Evolutionary conservation across 2,888 invertebrate species (phyloP), one percentile per base, ranked within the genome.

Genomic region (Cryptops parisi): DNA sequence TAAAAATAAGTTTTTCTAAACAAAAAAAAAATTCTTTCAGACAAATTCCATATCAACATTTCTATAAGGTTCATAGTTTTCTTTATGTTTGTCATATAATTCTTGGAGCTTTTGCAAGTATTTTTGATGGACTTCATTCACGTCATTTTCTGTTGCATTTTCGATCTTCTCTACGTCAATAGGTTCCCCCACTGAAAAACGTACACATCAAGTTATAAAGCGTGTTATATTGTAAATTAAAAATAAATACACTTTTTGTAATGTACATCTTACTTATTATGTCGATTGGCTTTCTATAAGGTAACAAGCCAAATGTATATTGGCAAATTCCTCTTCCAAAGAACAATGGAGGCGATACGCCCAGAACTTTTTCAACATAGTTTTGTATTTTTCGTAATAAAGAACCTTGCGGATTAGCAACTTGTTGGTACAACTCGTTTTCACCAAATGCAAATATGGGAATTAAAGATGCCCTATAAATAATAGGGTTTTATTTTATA

Each of bases 371-470:
- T 51, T 81, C 79, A 1, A 88, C 67, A 47, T 68, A 70, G 57
- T 83, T 77, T 67, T 93, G 91, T 38, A 81, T 63, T 19, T 70
- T 73, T 21, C 82, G 71, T 5, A 86, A 60, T 3, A 71, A 62
- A 1, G 87, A 82, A 39, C 84, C 80, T 50, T 80, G 77, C 0
- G 84, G 81, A 67, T 82, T 83, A 15, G 74, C 67, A 0, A 84
- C 67, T 60, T 90, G 89, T 58, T 81, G 77, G 68, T 81, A 91
- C 9, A 89, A 70, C 62, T 90, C 86, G 0, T 83, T 83, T 70
- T 94, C 93, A 0, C 91, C 91, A 68, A 93, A 94, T 0, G 86
- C 83, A 64, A 89, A 81, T 0, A 86, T 83, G 1, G 94, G 93
- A 0, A 94, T 90, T 54, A 94, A 68, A 0, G 84, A 76, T 0